A percentile compares a stretch with the other conserved stretches of the same genome.
These are phyloP conservation scores for Dynastes maya DNA, from an alignment of 2,888 invertebrate genomes.

Conservation along the genomic window DNA sequence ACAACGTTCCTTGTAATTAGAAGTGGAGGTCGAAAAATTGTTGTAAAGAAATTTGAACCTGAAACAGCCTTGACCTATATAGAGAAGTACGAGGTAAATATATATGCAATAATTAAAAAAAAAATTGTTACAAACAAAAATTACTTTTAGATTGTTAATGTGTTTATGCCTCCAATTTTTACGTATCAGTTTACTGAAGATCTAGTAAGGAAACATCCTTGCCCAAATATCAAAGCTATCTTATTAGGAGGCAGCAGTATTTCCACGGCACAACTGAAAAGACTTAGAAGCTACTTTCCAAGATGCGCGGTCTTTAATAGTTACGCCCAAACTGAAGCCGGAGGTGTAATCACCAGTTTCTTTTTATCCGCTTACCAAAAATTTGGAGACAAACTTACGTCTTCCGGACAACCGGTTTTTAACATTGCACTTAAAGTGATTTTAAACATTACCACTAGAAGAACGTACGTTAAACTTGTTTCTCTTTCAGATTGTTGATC, in stretches of 20 bases:
- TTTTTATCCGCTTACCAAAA: slow-evolving; percentile 26
- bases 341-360: slow-evolving; percentile 59
- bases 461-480: background rate
- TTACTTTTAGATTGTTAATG: slow-evolving; percentile 43
- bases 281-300: slow-evolving; percentile 61
- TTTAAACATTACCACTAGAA: background rate
- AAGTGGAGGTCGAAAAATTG: slow-evolving; percentile 27
- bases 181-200: slow-evolving; percentile 54
- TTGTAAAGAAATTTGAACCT: slow-evolving; percentile 1
- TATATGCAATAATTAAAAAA: background rate
- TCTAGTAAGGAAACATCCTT: slow-evolving; percentile 14
- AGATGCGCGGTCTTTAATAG: slow-evolving; percentile 63
- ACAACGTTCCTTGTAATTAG: slow-evolving; percentile 24
- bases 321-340: slow-evolving; percentile 70
- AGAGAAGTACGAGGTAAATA: slow-evolving; percentile 61
- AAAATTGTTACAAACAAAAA: background rate
- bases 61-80: slow-evolving; percentile 13
- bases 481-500: slow-evolving; percentile 53
- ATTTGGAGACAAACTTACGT: slow-evolving; percentile 35
- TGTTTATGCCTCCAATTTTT: slow-evolving; percentile 54
- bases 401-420: slow-evolving; percentile 49
- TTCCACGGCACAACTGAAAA: slow-evolving; percentile 54
- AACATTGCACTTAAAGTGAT: slow-evolving; percentile 25
- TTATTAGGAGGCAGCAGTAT: slow-evolving; percentile 58
- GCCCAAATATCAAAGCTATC: slow-evolving; percentile 31